Evolutionary conservation across 2,797 vertebrate genomes (phyloP), one percentile per base, ranked within the genome.

Genomic region (Sebastes hopkinsi): DNA sequence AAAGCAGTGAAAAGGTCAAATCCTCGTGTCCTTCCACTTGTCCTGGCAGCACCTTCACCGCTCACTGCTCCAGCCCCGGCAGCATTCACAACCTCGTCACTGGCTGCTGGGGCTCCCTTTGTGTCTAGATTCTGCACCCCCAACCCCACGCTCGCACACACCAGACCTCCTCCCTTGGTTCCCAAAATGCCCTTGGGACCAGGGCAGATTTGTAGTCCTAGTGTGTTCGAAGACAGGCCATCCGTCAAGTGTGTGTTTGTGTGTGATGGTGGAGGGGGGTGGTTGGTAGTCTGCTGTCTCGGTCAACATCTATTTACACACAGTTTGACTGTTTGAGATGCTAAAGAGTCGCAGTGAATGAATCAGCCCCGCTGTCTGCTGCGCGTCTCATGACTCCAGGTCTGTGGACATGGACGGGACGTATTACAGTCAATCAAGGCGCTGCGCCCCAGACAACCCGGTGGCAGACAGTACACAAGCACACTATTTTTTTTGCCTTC

Each of bases 161-260:
- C 73, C 61, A 84, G 75, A 81, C 88, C 84, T 81, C 84, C 86
- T 90, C 85, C 83, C 82, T 46, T 73, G 77, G 89, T 92, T 92
- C 86, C 86, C 88, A 90, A 92, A 92, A 92, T 92, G 89, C 93
- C 94, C 91, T 89, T 92, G 91, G 91, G 91, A 94, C 85, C 79
- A 72, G 90, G 86, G 79, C 87, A 93, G 88, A 94, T 94, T 93
- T 93, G 92, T 91, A 92, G 93, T 90, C 80, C 80, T 80, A 81
- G 89, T 92, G 89, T 91, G 88, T 89, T 80, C 87, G 61, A 82
- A 91, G 90, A 93, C 91, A 88, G 91, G 82, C 92, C 86, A 90
- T 93, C 90, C 89, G 64, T 94, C 92, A 93, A 90, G 73, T 89
- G 77, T 86, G 84, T 55, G 22, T 50, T 27, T 55, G n/a, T 55